These are phyloP conservation scores for Lepus americanus DNA, from an alignment of 2,113 vertebrate genomes.

Conservation along the genomic window DNA sequence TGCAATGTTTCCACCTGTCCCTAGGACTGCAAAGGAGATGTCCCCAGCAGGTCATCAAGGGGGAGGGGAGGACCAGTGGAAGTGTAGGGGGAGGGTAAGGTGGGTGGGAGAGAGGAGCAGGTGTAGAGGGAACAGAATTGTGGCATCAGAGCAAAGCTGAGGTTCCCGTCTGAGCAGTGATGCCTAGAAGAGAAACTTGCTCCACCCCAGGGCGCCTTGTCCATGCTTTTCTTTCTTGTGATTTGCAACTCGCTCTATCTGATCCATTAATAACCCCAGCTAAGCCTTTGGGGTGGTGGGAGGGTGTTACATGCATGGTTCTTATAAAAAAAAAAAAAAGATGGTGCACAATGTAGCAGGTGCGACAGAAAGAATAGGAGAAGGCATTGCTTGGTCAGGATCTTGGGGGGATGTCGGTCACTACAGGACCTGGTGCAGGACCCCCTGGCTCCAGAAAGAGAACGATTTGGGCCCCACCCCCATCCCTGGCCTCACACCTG, in stretches of 20 bases:
- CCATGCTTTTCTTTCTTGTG: not conserved
- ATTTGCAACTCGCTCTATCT: not conserved
- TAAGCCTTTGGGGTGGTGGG: too few species aligned
- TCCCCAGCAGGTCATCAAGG: too few species aligned
- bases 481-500: not conserved
- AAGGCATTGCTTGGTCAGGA: not conserved
- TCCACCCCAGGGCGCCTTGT: not conserved
- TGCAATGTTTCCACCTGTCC: too few species aligned
- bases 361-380: not conserved
- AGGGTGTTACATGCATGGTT: too few species aligned
- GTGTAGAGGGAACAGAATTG: not conserved
- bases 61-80: too few species aligned
- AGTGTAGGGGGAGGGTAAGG: too few species aligned
- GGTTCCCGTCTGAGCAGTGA: not conserved
- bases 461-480: not conserved
- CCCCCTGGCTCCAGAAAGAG: not conserved
- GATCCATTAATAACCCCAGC: not conserved
- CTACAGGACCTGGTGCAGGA: not conserved
- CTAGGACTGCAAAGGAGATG: too few species aligned
- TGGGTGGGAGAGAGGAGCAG: too few species aligned
- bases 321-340: not conserved
- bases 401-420: too few species aligned
- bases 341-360: not conserved
- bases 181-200: not conserved
- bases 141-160: not conserved